Evolutionary conservation across 2,113 vertebrate species (phyloP).

Genomic region (Trogon melanurus): DNA sequence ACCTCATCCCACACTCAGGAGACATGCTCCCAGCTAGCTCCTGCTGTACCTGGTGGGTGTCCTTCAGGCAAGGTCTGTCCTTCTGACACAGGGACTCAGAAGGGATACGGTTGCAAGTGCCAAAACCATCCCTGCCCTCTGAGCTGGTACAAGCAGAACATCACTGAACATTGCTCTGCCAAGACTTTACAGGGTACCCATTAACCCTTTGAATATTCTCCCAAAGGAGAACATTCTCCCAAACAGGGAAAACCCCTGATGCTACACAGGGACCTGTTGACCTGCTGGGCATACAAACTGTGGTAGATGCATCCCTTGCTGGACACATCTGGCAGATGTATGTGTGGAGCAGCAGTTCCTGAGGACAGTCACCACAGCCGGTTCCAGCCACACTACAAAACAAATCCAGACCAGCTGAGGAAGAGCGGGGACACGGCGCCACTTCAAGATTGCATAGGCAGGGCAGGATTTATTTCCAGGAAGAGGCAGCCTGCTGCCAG

Average conservation of each 20-base stretch:
- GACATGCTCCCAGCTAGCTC: rapidly evolving
- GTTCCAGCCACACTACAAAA: not conserved
- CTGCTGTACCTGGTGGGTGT: not conserved
- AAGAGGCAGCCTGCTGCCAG: not conserved
- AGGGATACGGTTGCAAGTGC: not conserved
- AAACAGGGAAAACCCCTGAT: not conserved
- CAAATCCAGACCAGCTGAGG: not conserved
- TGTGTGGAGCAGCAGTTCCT: not conserved
- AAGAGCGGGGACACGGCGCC: not conserved
- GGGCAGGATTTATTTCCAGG: not conserved
- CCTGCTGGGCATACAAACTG: not conserved
- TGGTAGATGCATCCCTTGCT: not conserved
- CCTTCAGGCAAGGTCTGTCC: not conserved
- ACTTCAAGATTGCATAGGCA: not conserved
- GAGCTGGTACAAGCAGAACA: not conserved
- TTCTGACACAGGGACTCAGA: not conserved
- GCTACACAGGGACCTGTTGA: not conserved
- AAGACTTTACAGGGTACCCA: not conserved
- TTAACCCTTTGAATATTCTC: not conserved
- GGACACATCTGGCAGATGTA: not conserved
- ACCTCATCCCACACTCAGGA: not conserved
- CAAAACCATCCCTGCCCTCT: not conserved
- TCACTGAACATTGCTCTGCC: not conserved
- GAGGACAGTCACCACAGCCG: not conserved
- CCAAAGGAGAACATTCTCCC: not conserved